Conservation (phyloP, 2,888 invertebrate species). For the Acleris literana region DNA sequence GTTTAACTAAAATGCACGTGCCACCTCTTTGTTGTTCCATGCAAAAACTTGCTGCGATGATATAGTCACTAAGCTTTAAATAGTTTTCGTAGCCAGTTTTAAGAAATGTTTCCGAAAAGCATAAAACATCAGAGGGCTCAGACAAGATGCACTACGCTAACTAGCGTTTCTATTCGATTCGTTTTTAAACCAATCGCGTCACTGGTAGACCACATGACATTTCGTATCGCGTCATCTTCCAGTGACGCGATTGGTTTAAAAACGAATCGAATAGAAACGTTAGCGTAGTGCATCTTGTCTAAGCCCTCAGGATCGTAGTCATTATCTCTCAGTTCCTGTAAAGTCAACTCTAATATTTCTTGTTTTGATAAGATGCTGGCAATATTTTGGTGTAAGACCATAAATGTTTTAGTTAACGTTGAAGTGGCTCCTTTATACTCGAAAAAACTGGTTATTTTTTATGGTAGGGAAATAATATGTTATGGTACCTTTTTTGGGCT, state of each 20-base stretch:
- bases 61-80: background rate
- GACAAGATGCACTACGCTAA: too few species aligned
- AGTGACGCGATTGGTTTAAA: too few species aligned
- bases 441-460: slow-evolving; percentile 2
- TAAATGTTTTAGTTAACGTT: too few species aligned
- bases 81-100: background rate
- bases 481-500: too few species aligned
- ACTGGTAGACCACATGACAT: too few species aligned
- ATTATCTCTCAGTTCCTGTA: background rate
- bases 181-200: too few species aligned
- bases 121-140: too few species aligned
- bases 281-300: too few species aligned
- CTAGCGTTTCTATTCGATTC: too few species aligned
- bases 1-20: background rate
- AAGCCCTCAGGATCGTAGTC: background rate
- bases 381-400: background rate
- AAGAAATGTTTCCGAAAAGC: background rate
- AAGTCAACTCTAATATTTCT: background rate
- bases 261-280: too few species aligned
- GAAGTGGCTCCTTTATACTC: background rate
- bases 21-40: background rate
- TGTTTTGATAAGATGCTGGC: background rate
- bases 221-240: too few species aligned
- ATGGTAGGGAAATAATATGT: background rate
- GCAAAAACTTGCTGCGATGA: background rate